A percentile compares a stretch with the other conserved stretches of the same genome.
These are phyloP conservation scores for Aythya fuligula DNA, from an alignment of 2,797 vertebrate genomes.

Conservation along the genomic window DNA sequence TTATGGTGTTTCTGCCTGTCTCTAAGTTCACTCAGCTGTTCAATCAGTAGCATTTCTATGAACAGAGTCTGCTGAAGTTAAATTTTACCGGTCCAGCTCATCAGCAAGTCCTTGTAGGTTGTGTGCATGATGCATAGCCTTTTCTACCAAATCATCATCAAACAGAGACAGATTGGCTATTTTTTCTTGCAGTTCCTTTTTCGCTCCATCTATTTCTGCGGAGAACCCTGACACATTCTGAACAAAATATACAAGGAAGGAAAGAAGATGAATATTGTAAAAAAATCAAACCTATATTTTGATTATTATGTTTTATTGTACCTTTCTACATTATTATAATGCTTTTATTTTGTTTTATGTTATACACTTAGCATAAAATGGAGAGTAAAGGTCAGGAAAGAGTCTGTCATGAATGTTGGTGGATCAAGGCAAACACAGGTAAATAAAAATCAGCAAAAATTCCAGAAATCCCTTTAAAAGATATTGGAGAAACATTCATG, in stretches of 20 bases:
- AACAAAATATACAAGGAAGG: slow-evolving; percentile 22
- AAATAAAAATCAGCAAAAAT: background rate
- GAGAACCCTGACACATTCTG: slow-evolving; percentile 89
- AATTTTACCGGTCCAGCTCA: slow-evolving; percentile 85
- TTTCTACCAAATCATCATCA: slow-evolving; percentile 86
- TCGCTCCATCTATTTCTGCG: slow-evolving; percentile 92
- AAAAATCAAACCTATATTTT: background rate
- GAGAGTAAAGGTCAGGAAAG: background rate
- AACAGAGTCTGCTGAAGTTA: background rate
- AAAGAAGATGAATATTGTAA: background rate
- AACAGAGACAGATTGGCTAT: slow-evolving; percentile 84
- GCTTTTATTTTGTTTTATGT: background rate
- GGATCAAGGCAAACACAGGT: background rate
- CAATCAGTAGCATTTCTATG: background rate
- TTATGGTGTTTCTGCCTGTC: background rate
- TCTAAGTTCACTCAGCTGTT: background rate
- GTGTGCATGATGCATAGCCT: slow-evolving; percentile 82
- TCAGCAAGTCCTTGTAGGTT: slow-evolving; percentile 85
- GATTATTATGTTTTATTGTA: background rate
- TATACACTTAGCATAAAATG: background rate
- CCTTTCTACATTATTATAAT: background rate
- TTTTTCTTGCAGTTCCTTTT: slow-evolving; percentile 83
- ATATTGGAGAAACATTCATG: background rate
- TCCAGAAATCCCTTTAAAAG: background rate
- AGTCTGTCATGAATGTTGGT: background rate